Evolutionary conservation across 2,113 vertebrate species (phyloP).

Genomic region (Atlantisia rogersi): DNA sequence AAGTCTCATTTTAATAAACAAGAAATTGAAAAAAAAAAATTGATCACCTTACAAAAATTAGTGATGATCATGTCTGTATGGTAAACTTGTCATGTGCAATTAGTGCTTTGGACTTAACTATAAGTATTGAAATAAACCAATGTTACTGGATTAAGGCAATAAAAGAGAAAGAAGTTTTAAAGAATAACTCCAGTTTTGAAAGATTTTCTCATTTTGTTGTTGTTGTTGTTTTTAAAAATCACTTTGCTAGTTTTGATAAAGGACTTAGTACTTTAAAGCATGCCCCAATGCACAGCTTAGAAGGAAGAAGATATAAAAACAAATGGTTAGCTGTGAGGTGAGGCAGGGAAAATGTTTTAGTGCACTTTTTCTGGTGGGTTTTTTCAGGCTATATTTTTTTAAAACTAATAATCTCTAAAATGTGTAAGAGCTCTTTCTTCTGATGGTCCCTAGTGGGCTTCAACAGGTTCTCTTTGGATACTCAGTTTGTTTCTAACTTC

Average conservation of each 20-base stretch:
- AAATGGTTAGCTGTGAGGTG: not conserved
- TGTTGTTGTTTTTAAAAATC: not conserved
- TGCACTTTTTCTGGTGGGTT: not conserved
- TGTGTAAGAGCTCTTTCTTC: not conserved
- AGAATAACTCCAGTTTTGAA: not conserved
- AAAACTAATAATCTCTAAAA: not conserved
- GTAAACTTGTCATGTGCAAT: not conserved
- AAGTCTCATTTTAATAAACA: not conserved
- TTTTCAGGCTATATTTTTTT: not conserved
- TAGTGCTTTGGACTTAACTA: not conserved
- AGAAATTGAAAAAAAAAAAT: not conserved
- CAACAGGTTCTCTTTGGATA: not conserved
- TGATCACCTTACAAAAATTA: not conserved
- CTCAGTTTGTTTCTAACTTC: not conserved
- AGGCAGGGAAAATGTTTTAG: accelerated
- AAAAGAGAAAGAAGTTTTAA: not conserved
- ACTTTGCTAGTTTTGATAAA: not conserved
- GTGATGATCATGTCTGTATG: not conserved
- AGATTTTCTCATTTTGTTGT: not conserved
- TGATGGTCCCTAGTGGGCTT: not conserved
- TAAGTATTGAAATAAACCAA: not conserved
- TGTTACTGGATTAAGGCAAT: not conserved
- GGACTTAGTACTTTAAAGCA: not conserved
- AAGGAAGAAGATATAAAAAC: not conserved
- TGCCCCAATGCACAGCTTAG: not conserved